Conservation (phyloP, 2,113 vertebrate genomes). For the Atherinomorus stipes region DNA sequence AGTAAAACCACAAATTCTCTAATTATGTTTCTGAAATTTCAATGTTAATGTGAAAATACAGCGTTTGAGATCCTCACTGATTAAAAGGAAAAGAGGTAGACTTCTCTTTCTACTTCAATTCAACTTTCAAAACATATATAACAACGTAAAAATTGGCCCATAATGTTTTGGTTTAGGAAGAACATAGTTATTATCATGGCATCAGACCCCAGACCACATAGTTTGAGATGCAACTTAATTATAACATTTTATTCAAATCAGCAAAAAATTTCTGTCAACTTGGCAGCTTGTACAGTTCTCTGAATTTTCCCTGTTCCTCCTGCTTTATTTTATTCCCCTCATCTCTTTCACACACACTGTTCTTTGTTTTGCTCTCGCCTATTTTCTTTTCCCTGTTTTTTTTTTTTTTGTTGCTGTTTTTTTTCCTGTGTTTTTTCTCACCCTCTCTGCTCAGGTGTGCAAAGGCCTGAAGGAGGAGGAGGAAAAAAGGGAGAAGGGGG, state of each 20-base stretch:
- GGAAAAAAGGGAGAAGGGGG: slow-evolving; percentile 21
- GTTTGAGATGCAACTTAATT: slow-evolving; percentile 43
- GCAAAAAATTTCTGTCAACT: slow-evolving; percentile 1
- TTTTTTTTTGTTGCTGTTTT: slow-evolving; percentile 19
- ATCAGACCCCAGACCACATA: slow-evolving; percentile 37
- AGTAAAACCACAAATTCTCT: slow-evolving; percentile 46
- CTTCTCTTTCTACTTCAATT: slow-evolving; percentile 44
- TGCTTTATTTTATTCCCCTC: background rate
- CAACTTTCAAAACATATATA: slow-evolving; percentile 44
- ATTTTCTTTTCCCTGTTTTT: slow-evolving; percentile 5
- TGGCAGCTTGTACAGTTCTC: slow-evolving; percentile 8
- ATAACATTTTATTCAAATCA: slow-evolving; percentile 32
- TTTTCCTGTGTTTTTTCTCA: slow-evolving; percentile 47
- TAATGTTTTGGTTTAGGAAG: slow-evolving; percentile 31
- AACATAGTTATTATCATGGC: slow-evolving; percentile 50
- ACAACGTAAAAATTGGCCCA: slow-evolving; percentile 37
- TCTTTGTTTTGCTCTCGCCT: slow-evolving; percentile 34
- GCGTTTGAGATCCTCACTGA: slow-evolving; percentile 48
- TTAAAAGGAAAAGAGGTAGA: slow-evolving; percentile 61
- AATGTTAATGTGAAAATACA: slow-evolving; percentile 30
- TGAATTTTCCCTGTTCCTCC: slow-evolving; percentile 2
- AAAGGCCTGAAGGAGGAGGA: slow-evolving; percentile 23
- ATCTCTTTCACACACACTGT: background rate
- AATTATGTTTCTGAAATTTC: slow-evolving; percentile 58
- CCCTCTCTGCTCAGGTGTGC: slow-evolving; percentile 67